Base-by-base conservation (phyloP, 1,140 invertebrate genomes). In the Diorhabda carinulata region DNA sequence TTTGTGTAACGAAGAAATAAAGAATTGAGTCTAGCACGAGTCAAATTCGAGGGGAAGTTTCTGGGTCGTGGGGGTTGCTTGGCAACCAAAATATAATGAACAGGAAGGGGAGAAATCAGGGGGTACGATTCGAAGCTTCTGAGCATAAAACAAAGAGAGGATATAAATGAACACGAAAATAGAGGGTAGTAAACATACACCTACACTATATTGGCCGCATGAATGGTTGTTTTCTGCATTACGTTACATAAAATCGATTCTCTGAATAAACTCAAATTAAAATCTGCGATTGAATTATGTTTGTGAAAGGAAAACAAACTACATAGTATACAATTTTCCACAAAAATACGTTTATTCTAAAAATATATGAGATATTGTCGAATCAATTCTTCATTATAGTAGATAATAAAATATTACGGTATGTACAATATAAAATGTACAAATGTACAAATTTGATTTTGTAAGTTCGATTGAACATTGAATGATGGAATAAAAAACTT, bases 51-150 rank as follows among this genome's bases (percentile, higher is more conserved):
- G 70, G 69, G 73, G 71, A 69, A 71, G 70, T 67, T 70, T 74
- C 68, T 70, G 70, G 63, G 63, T 72, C 66, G 64, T 67, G 69
- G 72, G 74, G 69, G 76, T 77, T 77, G 76, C 76, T 70, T 70
- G 67, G 76, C 76, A 77, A 77, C 76, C 61, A 72, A 64, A 74
- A 72, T 70, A 67, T 70, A 67, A 70, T 70, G 64, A 70, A 66
- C 66, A 7, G 42, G 63, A 44, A 44, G 61, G 73, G 67, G 74
- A 47, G 69, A 64, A 10, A 45, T 10, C 3, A 10, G 47, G 47
- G 63, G 47, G 63, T 64, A 10, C 63, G 10, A 57, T 40, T 25
- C 45, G 63, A 64, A 64, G 47, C 6, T 47, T 43, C 63, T 43
- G 63, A 57, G 45, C 52, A 25, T 52, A 57, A 64, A 57, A 57